Percentiles rank a stretch among this genome's conserved stretches.
These are phyloP conservation scores for Alectoris magna DNA, from an alignment of 2,797 vertebrate species.

Conservation along the genomic window DNA sequence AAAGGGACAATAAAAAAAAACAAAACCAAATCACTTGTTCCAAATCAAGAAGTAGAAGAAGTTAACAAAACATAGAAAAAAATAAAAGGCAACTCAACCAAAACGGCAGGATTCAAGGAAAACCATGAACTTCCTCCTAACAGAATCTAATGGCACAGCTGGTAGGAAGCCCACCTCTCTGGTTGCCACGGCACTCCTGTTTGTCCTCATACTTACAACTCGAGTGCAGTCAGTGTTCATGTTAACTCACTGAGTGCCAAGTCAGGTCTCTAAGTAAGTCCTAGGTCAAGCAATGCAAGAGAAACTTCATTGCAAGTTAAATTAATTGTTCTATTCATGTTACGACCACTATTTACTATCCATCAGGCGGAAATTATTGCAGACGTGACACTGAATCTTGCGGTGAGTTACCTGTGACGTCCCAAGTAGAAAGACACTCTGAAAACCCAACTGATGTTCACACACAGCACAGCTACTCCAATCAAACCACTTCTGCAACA, in stretches of 20 bases:
- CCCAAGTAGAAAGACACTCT: neutral
- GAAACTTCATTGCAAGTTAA: neutral
- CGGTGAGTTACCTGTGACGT: neutral
- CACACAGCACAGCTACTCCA: neutral
- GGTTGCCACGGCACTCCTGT: neutral
- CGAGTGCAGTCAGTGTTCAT: neutral
- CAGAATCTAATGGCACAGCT: neutral
- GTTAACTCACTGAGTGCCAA: neutral
- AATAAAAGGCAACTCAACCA: neutral
- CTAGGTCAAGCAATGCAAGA: neutral
- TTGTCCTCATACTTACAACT: neutral
- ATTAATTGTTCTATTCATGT: neutral
- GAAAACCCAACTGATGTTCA: neutral
- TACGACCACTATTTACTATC: neutral
- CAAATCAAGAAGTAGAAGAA: neutral
- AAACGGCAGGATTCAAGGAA: neutral
- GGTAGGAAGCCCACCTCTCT: neutral
- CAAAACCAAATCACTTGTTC: neutral
- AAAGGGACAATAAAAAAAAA: neutral
- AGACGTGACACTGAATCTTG: neutral
- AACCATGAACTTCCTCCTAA: neutral
- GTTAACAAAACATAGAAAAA: neutral
- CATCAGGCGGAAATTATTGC: neutral
- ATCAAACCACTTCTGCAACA: neutral
- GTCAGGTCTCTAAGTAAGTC: neutral